Evolutionary conservation across 1,140 invertebrate species (phyloP).

Genomic region (Polypedilum vanderplanki): DNA sequence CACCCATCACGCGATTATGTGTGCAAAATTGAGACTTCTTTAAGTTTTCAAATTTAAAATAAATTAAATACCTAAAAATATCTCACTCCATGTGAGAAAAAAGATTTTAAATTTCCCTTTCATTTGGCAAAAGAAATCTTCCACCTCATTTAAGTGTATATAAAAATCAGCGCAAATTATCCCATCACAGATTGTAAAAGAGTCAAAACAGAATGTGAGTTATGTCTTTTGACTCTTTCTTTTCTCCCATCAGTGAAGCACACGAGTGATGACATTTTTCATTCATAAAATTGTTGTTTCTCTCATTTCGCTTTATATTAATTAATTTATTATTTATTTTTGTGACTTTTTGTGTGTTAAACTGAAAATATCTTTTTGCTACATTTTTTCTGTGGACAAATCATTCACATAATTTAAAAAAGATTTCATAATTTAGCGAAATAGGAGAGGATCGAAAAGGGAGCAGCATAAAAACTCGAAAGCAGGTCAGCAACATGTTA

Average conservation of each 20-base stretch:
- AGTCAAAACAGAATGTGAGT: slow-evolving; percentile 4
- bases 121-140: no score
- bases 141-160: no score
- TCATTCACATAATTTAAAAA: not conserved
- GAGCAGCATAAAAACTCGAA: no score
- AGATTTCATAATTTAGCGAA: not conserved
- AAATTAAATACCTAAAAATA: no score
- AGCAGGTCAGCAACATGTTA: no score
- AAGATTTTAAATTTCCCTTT: no score
- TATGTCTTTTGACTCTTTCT: not conserved
- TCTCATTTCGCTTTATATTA: not conserved
- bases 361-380: not conserved
- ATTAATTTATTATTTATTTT: not conserved
- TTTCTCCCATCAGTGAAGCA: not conserved
- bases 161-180: not conserved
- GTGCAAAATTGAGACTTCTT: no score
- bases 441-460: no score
- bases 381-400: not conserved
- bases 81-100: no score
- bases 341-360: not conserved
- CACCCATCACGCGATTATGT: no score
- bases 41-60: no score
- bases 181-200: not conserved
- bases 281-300: slow-evolving; percentile 13
- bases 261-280: slow-evolving; percentile 17